Percentiles rank a stretch among this genome's conserved stretches.
These are phyloP conservation scores for Pyrrhia umbra DNA, from an alignment of 2,888 invertebrate genomes.

Conservation along the genomic window DNA sequence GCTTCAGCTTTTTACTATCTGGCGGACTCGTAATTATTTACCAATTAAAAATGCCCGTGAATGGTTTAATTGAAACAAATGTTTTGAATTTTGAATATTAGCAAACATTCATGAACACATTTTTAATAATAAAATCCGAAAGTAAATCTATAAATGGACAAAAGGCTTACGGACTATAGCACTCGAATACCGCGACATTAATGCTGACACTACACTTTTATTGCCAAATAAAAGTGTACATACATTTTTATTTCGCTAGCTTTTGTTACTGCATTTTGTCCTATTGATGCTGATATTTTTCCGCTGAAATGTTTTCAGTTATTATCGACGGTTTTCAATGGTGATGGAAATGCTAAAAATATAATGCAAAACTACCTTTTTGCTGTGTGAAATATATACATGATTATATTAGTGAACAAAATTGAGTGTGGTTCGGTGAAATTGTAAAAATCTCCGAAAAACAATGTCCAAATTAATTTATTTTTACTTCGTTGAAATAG, in stretches of 20 bases:
- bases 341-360: conserved; percentile 32
- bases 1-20: no score
- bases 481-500: no score
- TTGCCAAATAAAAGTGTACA: no score
- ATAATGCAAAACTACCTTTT: not conserved
- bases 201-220: conserved; percentile 46
- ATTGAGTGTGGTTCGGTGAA: not conserved
- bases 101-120: no score
- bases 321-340: conserved; percentile 6
- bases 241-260: conserved; percentile 47
- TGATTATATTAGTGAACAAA: not conserved
- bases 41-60: no score
- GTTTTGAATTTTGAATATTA: no score
- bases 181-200: conserved; percentile 36
- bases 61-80: no score
- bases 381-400: not conserved
- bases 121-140: not conserved
- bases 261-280: conserved; percentile 15
- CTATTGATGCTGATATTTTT: conserved; percentile 5
- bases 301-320: conserved; percentile 15
- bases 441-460: not conserved
- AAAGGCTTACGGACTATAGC: conserved; percentile 20
- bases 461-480: no score
- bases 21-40: no score
- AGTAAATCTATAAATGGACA: not conserved